Percentiles rank a stretch among this genome's conserved stretches.
Evolutionary conservation across 2,113 vertebrate species (phyloP).

Genomic region (Dipodomys ordii): DNA sequence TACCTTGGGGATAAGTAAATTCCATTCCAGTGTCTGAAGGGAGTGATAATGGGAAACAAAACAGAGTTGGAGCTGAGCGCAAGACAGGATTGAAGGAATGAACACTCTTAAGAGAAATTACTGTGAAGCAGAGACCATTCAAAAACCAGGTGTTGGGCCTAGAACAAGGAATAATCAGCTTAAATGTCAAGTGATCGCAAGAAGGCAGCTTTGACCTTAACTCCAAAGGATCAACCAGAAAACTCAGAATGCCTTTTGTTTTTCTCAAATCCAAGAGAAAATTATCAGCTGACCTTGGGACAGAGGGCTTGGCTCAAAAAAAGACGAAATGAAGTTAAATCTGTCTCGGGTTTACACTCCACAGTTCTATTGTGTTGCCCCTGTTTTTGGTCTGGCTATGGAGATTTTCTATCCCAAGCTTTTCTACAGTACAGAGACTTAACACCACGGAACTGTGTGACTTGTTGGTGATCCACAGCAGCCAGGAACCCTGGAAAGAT

Average conservation of each 20-base stretch:
- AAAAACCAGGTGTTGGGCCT: background rate
- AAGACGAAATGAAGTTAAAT: background rate
- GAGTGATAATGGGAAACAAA: background rate
- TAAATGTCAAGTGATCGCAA: slow-evolving; percentile 45
- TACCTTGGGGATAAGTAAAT: background rate
- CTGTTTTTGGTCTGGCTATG: too few relatives aligned
- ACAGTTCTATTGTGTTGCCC: background rate
- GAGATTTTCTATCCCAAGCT: background rate
- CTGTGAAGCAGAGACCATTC: background rate
- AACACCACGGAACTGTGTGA: background rate
- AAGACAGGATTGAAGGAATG: slow-evolving; percentile 12
- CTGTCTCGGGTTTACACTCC: background rate
- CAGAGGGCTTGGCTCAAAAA: background rate
- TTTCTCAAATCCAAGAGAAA: slow-evolving; percentile 38
- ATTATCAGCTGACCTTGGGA: background rate
- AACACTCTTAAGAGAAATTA: background rate
- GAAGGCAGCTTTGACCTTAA: slow-evolving; percentile 58
- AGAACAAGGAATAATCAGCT: slow-evolving; percentile 40
- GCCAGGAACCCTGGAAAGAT: background rate
- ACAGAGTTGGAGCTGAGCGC: background rate
- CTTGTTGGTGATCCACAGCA: background rate
- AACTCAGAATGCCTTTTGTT: slow-evolving; percentile 39
- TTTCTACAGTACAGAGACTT: background rate
- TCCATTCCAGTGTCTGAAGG: background rate
- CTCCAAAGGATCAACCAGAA: background rate